Conservation (phyloP, 2,113 vertebrate genomes). For the Protobothrops mucrosquamatus region DNA sequence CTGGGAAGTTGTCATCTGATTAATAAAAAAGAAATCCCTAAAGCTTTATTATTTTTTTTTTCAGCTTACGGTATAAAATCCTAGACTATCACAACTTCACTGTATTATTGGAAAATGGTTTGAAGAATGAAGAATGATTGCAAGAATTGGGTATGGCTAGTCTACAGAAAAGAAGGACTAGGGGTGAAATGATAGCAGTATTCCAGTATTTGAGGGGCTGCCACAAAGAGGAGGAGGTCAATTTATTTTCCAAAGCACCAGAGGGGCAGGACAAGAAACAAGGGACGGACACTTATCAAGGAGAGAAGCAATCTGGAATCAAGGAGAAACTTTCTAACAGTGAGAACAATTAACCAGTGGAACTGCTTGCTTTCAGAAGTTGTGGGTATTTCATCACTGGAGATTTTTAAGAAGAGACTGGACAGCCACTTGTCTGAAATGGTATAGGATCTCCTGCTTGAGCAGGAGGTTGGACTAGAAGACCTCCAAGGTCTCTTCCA, state of each 20-base stretch:
- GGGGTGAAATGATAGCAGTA: neutral
- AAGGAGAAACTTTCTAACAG: neutral
- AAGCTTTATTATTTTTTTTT: neutral
- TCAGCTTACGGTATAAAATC: neutral
- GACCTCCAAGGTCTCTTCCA: neutral
- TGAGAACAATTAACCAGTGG: neutral
- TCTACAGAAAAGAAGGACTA: neutral
- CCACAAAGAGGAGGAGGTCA: neutral
- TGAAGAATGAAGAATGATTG: neutral
- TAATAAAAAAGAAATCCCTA: neutral
- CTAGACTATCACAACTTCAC: neutral
- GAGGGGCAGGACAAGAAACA: neutral
- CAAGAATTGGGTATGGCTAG: neutral
- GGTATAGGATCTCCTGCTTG: neutral
- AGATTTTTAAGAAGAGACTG: neutral
- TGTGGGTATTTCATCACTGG: neutral
- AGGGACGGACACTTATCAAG: neutral
- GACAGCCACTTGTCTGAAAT: neutral
- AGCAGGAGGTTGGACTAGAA: neutral
- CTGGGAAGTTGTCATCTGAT: neutral
- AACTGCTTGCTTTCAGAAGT: neutral
- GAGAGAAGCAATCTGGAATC: neutral
- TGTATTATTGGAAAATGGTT: neutral
- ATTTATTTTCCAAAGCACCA: neutral
- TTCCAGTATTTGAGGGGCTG: neutral